Percentiles rank a stretch among this genome's conserved stretches.
phyloP scores from a whole-genome alignment of 1,140 invertebrate species.

The Drosophila asahinai region DNA sequence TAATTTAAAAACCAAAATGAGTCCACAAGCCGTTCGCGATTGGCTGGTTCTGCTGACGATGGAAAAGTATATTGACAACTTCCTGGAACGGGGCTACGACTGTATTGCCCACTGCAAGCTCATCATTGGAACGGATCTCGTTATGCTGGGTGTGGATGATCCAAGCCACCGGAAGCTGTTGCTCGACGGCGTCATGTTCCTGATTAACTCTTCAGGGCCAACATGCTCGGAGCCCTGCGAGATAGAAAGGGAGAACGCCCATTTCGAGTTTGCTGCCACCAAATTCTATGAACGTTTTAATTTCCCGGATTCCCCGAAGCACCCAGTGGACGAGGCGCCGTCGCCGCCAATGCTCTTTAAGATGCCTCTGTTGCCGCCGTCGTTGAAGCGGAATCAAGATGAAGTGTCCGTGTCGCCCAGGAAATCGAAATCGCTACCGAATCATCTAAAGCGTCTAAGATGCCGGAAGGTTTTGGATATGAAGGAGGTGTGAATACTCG shows the following conservation, averaged over 20 bases:
- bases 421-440: not conserved
- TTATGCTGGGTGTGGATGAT: constrained; percentile 50
- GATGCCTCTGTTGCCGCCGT: not conserved
- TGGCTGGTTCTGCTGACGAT: constrained; percentile 62
- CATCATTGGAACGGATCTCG: constrained; percentile 41
- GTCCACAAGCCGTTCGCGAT: constrained; percentile 39
- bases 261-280: too few species aligned
- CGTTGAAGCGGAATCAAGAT: not conserved
- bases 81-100: constrained; percentile 40
- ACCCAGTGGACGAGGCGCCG: too few species aligned
- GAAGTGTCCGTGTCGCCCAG: too few species aligned
- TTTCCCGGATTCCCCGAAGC: not conserved
- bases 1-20: constrained; percentile 23
- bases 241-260: not conserved
- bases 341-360: not conserved
- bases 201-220: constrained; percentile 37
- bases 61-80: constrained; percentile 46
- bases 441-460: not conserved
- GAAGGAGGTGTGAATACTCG: too few species aligned
- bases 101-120: constrained; percentile 41
- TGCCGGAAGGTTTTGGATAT: not conserved
- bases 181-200: constrained; percentile 43
- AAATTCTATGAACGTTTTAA: not conserved
- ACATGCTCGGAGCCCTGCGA: constrained; percentile 34
- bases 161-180: constrained; percentile 37